These are phyloP conservation scores for Megalopta genalis DNA, from an alignment of 1,140 invertebrate species.

Conservation along the genomic window DNA sequence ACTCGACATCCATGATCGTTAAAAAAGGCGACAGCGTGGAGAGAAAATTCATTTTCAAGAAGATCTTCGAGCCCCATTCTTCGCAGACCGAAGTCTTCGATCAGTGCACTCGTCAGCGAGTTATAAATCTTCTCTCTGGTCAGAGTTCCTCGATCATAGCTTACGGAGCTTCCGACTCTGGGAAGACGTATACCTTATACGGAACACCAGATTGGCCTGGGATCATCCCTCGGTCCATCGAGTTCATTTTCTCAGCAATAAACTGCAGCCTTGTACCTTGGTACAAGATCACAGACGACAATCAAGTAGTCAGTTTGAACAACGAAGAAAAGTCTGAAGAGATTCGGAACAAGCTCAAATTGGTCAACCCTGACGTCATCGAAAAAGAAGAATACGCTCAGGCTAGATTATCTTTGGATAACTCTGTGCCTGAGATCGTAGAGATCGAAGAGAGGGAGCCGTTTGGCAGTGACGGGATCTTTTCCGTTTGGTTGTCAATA, in stretches of 20 bases:
- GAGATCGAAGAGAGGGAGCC: conserved; percentile 27
- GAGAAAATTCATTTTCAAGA: conserved; percentile 66
- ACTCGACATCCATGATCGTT: conserved; percentile 59
- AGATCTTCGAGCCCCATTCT: conserved; percentile 62
- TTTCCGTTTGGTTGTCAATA: conserved; percentile 90
- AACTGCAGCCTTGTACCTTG: conserved; percentile 70
- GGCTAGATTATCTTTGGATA: conserved; percentile 22
- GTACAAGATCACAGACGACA: conserved; percentile 78
- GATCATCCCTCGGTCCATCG: conserved; percentile 87
- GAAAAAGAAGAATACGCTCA: conserved; percentile 4
- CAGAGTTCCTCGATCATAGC: conserved; percentile 70
- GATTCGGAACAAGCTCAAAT: conserved; percentile 39
- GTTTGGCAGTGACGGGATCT: conserved; percentile 59
- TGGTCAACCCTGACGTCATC: not conserved
- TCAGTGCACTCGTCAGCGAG: conserved; percentile 51
- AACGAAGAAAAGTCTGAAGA: conserved; percentile 67
- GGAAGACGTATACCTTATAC: conserved; percentile 87
- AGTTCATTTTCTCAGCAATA: conserved; percentile 84
- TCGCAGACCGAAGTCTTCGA: conserved; percentile 68
- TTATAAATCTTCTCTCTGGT: conserved; percentile 66
- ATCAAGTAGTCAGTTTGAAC: conserved; percentile 75
- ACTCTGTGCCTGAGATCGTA: conserved; percentile 53
- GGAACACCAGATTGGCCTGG: conserved; percentile 86
- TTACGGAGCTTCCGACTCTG: conserved; percentile 73
- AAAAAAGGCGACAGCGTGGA: conserved; percentile 49